Percentiles rank a stretch among this genome's conserved stretches.
Evolutionary conservation across 2,113 vertebrate species (phyloP).

Genomic region (Callipepla squamata): DNA sequence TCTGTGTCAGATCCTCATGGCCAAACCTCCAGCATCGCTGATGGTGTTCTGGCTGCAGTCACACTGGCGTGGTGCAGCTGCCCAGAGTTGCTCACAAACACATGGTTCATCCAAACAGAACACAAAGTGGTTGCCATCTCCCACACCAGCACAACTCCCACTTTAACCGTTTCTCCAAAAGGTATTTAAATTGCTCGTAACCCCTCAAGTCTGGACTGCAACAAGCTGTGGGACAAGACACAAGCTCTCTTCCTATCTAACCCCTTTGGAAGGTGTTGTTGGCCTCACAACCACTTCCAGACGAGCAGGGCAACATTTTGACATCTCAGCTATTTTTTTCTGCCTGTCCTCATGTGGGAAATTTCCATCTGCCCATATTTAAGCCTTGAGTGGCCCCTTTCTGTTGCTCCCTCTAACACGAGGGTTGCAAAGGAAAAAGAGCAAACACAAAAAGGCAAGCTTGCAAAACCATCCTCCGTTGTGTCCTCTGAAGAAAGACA

Average conservation of each 20-base stretch:
- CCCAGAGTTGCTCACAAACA: neutral
- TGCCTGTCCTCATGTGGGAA: neutral
- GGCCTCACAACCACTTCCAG: conserved; percentile 17
- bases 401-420: neutral
- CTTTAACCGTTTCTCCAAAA: neutral
- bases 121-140: neutral
- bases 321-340: conserved; percentile 39
- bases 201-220: neutral
- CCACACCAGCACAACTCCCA: neutral
- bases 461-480: neutral
- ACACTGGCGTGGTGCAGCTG: neutral
- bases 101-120: neutral
- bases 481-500: neutral
- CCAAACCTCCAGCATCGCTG: neutral
- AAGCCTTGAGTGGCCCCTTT: neutral
- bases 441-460: neutral
- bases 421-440: neutral
- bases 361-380: conserved; percentile 38
- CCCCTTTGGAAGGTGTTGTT: conserved; percentile 40
- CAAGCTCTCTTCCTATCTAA: neutral
- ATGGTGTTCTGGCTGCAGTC: neutral
- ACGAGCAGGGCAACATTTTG: neutral
- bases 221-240: conserved; percentile 1
- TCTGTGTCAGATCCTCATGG: neutral
- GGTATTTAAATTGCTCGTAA: neutral